These are phyloP conservation scores for Paramisgurnus dabryanus DNA, from an alignment of 2,113 vertebrate genomes.

Conservation along the genomic window DNA sequence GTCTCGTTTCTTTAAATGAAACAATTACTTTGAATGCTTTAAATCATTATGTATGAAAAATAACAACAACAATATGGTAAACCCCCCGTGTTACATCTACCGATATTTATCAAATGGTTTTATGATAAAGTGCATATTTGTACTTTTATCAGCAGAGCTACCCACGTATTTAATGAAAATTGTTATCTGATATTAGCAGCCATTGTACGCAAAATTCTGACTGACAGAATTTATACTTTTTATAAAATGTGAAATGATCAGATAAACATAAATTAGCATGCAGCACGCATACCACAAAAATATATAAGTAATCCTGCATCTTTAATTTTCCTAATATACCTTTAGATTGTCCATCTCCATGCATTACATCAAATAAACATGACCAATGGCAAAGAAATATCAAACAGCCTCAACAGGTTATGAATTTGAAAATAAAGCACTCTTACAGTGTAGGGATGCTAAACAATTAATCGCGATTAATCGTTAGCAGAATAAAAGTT, in stretches of 20 bases:
- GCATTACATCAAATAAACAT: too few relatives aligned
- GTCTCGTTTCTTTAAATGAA: background rate
- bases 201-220: background rate
- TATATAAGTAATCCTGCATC: too few relatives aligned
- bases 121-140: background rate
- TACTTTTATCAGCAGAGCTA: too few relatives aligned
- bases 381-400: background rate
- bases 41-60: background rate
- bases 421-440: background rate
- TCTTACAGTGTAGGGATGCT: too few relatives aligned
- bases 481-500: too few relatives aligned
- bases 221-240: too few relatives aligned
- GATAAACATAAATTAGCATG: background rate
- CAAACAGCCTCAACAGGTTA: background rate
- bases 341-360: constrained; percentile 35
- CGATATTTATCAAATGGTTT: background rate
- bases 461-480: too few relatives aligned
- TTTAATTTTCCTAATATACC: too few relatives aligned
- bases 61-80: background rate
- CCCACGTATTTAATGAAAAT: background rate
- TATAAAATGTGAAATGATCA: too few relatives aligned
- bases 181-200: background rate
- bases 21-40: background rate
- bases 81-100: background rate
- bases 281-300: background rate